Evolutionary conservation across 2,888 invertebrate genomes (phyloP).

Genomic region (Erebia palarica): DNA sequence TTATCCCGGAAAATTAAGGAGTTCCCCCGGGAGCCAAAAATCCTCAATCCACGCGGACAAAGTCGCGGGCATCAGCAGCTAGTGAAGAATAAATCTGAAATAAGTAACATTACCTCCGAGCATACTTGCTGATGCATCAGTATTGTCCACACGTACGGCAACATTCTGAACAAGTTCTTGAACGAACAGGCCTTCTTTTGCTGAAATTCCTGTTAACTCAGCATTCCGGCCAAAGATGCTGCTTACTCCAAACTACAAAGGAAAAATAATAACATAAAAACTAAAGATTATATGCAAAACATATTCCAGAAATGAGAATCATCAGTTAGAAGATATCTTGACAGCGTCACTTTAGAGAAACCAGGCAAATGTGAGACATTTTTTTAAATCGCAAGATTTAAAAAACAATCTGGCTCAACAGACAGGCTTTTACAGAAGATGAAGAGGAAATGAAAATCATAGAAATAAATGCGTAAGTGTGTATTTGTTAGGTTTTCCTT

Average conservation of each 20-base stretch:
- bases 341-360: background rate
- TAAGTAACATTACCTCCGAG: constrained; percentile 65
- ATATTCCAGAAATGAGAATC: background rate
- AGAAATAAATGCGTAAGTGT: too few relatives aligned
- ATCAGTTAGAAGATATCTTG: background rate
- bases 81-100: background rate
- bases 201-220: constrained; percentile 82
- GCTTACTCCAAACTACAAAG: constrained; percentile 79
- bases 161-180: constrained; percentile 86
- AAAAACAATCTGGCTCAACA: background rate
- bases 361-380: background rate
- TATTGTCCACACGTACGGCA: constrained; percentile 83
- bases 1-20: too few relatives aligned
- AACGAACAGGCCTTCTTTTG: constrained; percentile 84
- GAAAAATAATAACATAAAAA: background rate
- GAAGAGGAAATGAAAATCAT: too few relatives aligned
- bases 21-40: too few relatives aligned
- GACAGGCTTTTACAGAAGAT: too few relatives aligned
- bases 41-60: background rate
- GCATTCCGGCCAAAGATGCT: constrained; percentile 83
- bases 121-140: constrained; percentile 70
- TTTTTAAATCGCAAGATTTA: background rate
- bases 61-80: background rate
- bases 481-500: too few relatives aligned
- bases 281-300: background rate